Conservation (phyloP, 2,888 invertebrate genomes). For the Acanthosepion pharaonis region DNA sequence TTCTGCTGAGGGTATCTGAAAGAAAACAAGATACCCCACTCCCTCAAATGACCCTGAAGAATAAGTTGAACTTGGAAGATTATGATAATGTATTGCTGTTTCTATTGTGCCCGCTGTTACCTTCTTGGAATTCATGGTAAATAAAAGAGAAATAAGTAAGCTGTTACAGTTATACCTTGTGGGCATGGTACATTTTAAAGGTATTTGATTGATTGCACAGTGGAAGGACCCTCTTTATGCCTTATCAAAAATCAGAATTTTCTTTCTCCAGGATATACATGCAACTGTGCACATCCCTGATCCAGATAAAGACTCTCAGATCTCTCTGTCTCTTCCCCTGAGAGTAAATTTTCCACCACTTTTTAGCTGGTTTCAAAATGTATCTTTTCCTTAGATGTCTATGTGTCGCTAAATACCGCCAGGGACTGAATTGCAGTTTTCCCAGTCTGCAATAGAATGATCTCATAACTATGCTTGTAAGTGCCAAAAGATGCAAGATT, state of each 20-base stretch:
- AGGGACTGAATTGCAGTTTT: too few species aligned
- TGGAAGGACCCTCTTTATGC: background rate
- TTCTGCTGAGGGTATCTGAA: background rate
- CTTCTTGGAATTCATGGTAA: background rate
- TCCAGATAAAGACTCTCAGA: background rate
- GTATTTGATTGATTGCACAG: background rate
- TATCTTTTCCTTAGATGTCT: too few species aligned
- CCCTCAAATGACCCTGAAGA: too few species aligned
- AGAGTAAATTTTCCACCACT: background rate
- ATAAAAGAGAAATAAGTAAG: background rate
- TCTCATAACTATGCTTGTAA: too few species aligned
- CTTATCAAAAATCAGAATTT: background rate
- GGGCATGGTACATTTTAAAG: background rate
- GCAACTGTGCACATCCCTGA: background rate
- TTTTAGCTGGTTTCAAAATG: background rate
- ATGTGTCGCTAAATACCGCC: too few species aligned
- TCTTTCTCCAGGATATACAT: background rate
- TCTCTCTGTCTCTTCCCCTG: background rate
- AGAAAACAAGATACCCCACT: background rate
- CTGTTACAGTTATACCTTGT: background rate
- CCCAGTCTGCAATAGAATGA: too few species aligned
- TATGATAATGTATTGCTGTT: background rate
- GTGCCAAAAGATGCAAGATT: too few species aligned
- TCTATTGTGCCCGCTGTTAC: background rate
- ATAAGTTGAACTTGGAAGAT: background rate